Conservation (phyloP, 92 coral and sea anemone species). For the Palythoa grandis region DNA sequence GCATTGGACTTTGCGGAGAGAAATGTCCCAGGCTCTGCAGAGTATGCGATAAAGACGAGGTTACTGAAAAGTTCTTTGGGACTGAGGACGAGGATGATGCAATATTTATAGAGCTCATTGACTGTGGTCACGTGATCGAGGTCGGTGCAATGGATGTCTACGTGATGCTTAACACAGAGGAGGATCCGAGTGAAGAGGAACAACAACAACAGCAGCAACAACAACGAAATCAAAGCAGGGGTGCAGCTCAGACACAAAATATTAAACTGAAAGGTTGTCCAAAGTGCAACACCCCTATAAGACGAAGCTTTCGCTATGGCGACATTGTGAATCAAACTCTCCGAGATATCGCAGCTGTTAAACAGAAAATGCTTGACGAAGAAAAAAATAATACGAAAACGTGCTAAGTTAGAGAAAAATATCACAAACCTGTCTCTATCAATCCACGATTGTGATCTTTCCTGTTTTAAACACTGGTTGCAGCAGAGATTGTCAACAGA, state of each 20-base stretch:
- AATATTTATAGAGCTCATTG: conserved; percentile 75
- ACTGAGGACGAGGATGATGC: conserved; percentile 75
- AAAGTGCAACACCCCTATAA: conserved; percentile 80
- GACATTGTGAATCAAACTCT: conserved; percentile 74
- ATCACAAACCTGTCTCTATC: conserved; percentile 31
- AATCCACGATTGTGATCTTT: conserved; percentile 19
- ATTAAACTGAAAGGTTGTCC: conserved; percentile 83
- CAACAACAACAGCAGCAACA: too few species aligned
- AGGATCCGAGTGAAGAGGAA: conserved; percentile 6
- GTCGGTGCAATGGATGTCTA: conserved; percentile 77
- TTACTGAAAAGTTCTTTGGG: conserved; percentile 85
- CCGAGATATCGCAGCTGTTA: conserved; percentile 72
- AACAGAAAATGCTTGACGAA: conserved; percentile 57
- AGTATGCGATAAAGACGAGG: conserved; percentile 72
- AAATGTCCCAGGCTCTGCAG: conserved; percentile 87
- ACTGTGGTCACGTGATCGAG: conserved; percentile 88
- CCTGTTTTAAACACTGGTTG: conserved; percentile 35
- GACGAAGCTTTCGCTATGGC: conserved; percentile 81
- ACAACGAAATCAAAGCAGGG: too few species aligned
- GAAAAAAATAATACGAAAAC: conserved; percentile 45
- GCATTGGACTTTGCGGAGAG: conserved; percentile 94
- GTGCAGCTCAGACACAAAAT: neutral
- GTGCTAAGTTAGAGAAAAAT: neutral
- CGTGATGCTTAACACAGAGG: conserved; percentile 60
- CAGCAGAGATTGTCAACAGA: conserved; percentile 61